Evolutionary conservation across 2,113 vertebrate genomes (phyloP).

Genomic region (Rissa tridactyla): DNA sequence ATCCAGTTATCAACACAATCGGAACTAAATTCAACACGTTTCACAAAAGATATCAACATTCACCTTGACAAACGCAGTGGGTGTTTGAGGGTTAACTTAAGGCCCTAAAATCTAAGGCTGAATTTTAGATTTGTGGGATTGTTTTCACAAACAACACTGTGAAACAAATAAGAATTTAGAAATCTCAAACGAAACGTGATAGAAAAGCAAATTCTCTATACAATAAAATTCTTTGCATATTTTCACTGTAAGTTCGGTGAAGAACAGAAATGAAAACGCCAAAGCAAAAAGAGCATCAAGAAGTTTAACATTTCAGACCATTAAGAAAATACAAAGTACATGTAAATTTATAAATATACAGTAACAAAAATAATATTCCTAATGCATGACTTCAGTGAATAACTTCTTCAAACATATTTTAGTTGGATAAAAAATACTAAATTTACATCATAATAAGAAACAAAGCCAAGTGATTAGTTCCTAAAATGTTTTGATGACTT

Average conservation of each 20-base stretch:
- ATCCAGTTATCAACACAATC: slow-evolving; percentile 1
- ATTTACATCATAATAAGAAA: neutral
- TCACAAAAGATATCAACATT: neutral
- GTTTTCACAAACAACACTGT: neutral
- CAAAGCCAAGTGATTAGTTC: neutral
- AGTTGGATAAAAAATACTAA: neutral
- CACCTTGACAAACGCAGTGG: neutral
- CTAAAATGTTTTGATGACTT: neutral
- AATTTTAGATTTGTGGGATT: neutral
- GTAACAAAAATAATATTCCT: neutral
- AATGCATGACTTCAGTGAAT: neutral
- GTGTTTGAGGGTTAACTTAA: neutral
- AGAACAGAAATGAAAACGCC: neutral
- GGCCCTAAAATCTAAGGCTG: neutral
- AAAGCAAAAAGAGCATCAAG: neutral
- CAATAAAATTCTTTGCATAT: neutral
- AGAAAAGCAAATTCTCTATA: neutral
- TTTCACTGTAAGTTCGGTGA: neutral
- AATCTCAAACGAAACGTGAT: neutral
- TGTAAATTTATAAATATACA: neutral
- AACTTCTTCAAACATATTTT: neutral
- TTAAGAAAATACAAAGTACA: neutral
- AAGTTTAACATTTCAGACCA: neutral
- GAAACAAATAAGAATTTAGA: neutral
- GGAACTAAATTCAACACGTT: slow-evolving; percentile 42